Evolutionary conservation across 2,797 vertebrate genomes (phyloP).

Genomic region (Cuniculus paca): DNA sequence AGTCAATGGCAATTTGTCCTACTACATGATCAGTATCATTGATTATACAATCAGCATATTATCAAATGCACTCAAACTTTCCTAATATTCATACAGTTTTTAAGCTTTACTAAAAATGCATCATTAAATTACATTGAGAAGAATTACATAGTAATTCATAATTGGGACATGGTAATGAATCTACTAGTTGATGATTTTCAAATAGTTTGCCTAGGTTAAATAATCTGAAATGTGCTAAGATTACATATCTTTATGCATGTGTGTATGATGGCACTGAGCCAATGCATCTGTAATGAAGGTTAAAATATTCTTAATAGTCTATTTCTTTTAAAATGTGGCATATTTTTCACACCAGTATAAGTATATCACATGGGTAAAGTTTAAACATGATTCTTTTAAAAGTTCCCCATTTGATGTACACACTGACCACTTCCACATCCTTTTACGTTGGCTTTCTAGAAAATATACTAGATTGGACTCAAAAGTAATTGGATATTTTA

Average conservation of each 20-base stretch:
- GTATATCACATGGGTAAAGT: neutral
- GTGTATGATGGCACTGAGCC: neutral
- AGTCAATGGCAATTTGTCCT: slow-evolving; percentile 69
- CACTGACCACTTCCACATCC: neutral
- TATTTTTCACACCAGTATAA: neutral
- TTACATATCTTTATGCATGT: neutral
- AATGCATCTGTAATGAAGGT: neutral
- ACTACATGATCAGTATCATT: slow-evolving; percentile 73
- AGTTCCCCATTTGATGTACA: neutral
- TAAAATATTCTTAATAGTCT: neutral
- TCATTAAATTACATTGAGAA: slow-evolving; percentile 60
- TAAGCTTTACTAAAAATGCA: slow-evolving; percentile 51
- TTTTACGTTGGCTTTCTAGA: neutral
- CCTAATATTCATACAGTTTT: slow-evolving; percentile 66
- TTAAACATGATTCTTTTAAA: neutral
- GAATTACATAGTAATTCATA: slow-evolving; percentile 46
- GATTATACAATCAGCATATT: slow-evolving; percentile 76
- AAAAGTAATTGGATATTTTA: neutral
- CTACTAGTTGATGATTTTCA: slow-evolving; percentile 59
- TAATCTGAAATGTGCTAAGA: neutral
- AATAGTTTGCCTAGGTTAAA: slow-evolving; percentile 3
- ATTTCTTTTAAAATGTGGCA: neutral
- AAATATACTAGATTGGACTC: neutral
- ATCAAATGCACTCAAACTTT: slow-evolving; percentile 61
- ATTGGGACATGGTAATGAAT: slow-evolving; percentile 8